Evolutionary conservation across 2,888 invertebrate species (phyloP).

Genomic region (Volucella inanis): DNA sequence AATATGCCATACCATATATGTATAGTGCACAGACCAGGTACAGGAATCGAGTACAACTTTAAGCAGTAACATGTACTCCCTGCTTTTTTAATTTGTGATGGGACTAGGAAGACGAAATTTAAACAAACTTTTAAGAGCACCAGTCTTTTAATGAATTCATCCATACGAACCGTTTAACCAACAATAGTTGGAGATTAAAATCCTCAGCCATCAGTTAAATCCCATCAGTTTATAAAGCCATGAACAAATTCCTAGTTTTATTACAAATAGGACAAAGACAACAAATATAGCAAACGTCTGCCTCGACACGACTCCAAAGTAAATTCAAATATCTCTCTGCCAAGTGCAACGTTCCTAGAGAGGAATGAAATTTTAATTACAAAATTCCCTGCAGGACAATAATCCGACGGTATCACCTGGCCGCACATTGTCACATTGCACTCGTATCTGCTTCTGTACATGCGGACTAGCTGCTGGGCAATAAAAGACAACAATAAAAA

Average conservation of each 20-base stretch:
- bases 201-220: constrained; percentile 46
- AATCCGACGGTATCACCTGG: constrained; percentile 54
- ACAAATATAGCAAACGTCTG: constrained; percentile 11
- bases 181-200: constrained; percentile 57
- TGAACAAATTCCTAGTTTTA: constrained; percentile 51
- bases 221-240: constrained; percentile 56
- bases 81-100: too few relatives aligned
- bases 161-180: constrained; percentile 36
- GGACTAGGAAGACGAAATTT: too few relatives aligned
- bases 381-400: constrained; percentile 55
- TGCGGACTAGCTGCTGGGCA: too few relatives aligned
- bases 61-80: too few relatives aligned
- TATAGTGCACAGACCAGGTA: too few relatives aligned
- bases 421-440: constrained; percentile 20
- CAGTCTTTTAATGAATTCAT: constrained; percentile 23
- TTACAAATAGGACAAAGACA: constrained; percentile 35
- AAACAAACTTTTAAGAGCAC: background rate
- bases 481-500: background rate
- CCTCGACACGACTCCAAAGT: constrained; percentile 6
- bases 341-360: constrained; percentile 51
- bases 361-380: constrained; percentile 58
- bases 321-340: constrained; percentile 41
- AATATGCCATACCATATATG: too few relatives aligned
- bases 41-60: too few relatives aligned
- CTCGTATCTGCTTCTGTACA: background rate